Conservation (phyloP, 2,113 vertebrate genomes). For the Cyanocitta stelleri region DNA sequence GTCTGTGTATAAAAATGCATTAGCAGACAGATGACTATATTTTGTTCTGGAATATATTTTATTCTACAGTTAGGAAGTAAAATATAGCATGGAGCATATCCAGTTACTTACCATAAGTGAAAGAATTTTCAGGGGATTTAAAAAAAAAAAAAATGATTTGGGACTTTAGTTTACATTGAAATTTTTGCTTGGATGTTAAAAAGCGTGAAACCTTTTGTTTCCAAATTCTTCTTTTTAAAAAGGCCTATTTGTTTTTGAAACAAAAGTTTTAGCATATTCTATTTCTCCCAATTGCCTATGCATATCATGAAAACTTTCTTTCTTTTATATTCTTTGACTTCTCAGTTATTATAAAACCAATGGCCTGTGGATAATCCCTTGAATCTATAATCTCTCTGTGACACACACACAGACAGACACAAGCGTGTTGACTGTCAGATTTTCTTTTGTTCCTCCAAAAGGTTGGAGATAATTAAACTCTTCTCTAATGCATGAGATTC, state of each 20-base stretch:
- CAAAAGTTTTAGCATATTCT: neutral
- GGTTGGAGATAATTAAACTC: neutral
- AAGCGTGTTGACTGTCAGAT: neutral
- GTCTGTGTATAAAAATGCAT: neutral
- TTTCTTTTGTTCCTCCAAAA: neutral
- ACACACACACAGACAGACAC: neutral
- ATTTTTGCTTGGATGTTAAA: neutral
- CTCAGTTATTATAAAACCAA: neutral
- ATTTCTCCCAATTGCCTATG: neutral
- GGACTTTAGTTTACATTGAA: neutral
- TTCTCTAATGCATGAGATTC: neutral
- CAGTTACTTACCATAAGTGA: neutral
- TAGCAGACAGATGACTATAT: neutral
- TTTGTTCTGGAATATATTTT: neutral
- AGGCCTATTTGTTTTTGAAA: neutral
- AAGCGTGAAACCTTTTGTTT: neutral
- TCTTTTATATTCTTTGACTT: neutral
- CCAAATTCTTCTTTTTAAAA: neutral
- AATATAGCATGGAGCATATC: neutral
- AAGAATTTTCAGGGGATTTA: neutral
- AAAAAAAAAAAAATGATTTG: too few species aligned
- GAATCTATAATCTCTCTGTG: neutral
- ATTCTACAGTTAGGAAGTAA: neutral
- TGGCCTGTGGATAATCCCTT: neutral
- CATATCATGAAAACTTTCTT: neutral